Evolutionary conservation across 2,113 vertebrate species (phyloP), one percentile per base, ranked within the genome.

Genomic region (Typhlomys cinereus): DNA sequence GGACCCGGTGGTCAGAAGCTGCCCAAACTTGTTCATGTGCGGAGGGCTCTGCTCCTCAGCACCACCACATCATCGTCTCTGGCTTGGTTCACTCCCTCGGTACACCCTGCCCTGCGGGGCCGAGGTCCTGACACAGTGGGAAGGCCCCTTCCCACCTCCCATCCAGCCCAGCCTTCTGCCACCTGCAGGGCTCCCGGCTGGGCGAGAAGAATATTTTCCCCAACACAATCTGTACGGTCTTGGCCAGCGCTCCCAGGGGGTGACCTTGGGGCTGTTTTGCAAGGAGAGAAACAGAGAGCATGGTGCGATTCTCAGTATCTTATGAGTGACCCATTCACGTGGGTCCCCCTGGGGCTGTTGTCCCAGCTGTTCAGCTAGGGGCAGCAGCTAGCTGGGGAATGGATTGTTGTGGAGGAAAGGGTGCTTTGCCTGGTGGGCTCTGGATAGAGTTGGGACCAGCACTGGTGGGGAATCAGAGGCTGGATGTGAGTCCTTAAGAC

Each of bases 121-220:
- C 15, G 82, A 44, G 46, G 29, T 76, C 46, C 27, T n/a, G 12
- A 29, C n/a, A 4, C 67, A 29, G n/a, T 1, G 0, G 39, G 52
- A 31, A n/a, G 59, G 41, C n/a, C 31, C 57, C 39, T 46, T 10
- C 12, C 1, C 39, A 39, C n/a, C 62, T 52, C 41, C 36, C 44
- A 27, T 17, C 13, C 20, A 2, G 41, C 57, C 5, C n/a, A 6
- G 46, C 27, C 61, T 66, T 50, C 41, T 46, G 36, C 44, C 48
- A 71, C 27, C 27, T 27, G 2, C 54, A 7, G 46, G 81, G 74
- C 31, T 89, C 27, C 78, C 94, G 66, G 36, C 48, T 70, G 86
- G 13, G 86, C 76, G 34, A 82, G 44, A 92, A 78, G 12, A 90
- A 21, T 64, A 69, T 94, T 94, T 93, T 90, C 39, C 85, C 25